These are phyloP conservation scores for Leptodirus hochenwartii DNA, from an alignment of 2,888 invertebrate genomes.

Conservation along the genomic window DNA sequence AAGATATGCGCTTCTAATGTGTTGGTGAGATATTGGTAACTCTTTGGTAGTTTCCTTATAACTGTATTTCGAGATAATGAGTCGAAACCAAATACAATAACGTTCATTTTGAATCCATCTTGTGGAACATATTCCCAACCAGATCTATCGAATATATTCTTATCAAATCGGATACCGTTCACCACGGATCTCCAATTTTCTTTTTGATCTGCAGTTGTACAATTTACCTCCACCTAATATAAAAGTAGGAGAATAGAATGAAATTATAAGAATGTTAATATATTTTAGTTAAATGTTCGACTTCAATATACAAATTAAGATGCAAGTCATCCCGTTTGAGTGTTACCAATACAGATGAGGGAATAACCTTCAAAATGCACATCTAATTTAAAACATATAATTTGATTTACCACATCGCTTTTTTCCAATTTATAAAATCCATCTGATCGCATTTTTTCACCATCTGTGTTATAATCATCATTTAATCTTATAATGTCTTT, in stretches of 20 bases:
- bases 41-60: constrained; percentile 57
- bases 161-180: constrained; percentile 37
- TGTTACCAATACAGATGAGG: neutral
- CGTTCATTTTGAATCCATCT: constrained; percentile 39
- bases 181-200: constrained; percentile 48
- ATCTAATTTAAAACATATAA: neutral
- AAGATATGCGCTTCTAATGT: constrained; percentile 42
- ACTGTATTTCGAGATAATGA: constrained; percentile 72
- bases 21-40: constrained; percentile 47
- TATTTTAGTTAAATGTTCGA: constrained; percentile 1
- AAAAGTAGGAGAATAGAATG: constrained; percentile 5
- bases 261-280: neutral
- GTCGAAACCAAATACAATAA: constrained; percentile 77
- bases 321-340: neutral
- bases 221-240: constrained; percentile 40
- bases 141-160: constrained; percentile 24
- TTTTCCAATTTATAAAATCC: constrained; percentile 39
- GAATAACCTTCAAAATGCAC: no score
- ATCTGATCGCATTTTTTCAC: constrained; percentile 30
- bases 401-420: constrained; percentile 40
- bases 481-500: constrained; percentile 50
- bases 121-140: constrained; percentile 31
- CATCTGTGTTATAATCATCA: constrained; percentile 39
- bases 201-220: constrained; percentile 31
- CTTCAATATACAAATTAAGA: neutral